Conservation (phyloP, 2,797 vertebrate genomes). For the Lepus townsendii region DNA sequence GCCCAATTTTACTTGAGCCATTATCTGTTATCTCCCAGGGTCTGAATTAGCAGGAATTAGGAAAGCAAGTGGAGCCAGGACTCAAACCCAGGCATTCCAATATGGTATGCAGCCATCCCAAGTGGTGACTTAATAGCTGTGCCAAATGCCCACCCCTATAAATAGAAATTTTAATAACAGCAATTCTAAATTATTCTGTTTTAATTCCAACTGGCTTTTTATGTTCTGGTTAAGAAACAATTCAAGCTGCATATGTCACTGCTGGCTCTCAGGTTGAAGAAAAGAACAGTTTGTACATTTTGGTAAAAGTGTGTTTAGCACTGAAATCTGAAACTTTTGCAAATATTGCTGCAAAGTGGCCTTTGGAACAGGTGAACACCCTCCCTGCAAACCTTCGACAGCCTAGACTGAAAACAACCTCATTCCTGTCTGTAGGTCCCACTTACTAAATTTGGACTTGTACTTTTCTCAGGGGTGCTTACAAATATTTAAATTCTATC, state of each 20-base stretch:
- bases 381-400: neutral
- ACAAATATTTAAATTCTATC: neutral
- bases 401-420: neutral
- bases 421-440: neutral
- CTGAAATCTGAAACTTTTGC: neutral
- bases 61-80: no score
- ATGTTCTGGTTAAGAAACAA: neutral
- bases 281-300: neutral
- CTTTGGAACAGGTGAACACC: neutral
- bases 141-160: neutral
- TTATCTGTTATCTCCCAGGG: no score
- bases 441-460: neutral
- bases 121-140: slow-evolving; percentile 11
- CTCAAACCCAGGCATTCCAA: no score
- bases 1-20: no score
- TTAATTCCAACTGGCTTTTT: neutral
- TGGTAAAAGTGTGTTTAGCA: neutral
- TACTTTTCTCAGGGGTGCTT: neutral
- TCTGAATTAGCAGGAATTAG: no score
- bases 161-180: slow-evolving; percentile 53
- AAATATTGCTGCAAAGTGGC: neutral
- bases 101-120: no score
- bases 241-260: neutral
- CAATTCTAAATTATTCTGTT: neutral
- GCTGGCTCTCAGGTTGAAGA: neutral